phyloP scores from a whole-genome alignment of 2,797 vertebrate species.

The Neosilurus hyrtlii region DNA sequence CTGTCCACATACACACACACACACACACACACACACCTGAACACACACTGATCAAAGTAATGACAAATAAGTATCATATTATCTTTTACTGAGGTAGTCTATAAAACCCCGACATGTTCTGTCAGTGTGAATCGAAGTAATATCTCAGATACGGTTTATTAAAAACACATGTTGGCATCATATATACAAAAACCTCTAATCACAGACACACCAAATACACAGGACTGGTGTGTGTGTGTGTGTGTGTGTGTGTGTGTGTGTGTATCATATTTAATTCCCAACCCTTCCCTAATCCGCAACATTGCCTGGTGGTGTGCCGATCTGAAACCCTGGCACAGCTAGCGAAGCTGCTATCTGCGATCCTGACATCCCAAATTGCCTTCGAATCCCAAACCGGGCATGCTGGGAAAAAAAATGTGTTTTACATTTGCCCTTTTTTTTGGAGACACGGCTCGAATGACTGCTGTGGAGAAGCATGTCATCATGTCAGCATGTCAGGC shows the following conservation, averaged over 20 bases:
- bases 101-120: conserved; percentile 11
- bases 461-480: conserved; percentile 58
- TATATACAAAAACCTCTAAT: conserved; percentile 3
- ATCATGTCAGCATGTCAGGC: conserved; percentile 11
- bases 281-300: conserved; percentile 56
- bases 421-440: conserved; percentile 72
- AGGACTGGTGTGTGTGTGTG: background rate
- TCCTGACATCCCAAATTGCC: conserved; percentile 69
- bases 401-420: conserved; percentile 66
- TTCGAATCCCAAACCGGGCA: conserved; percentile 67
- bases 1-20: conserved; percentile 13
- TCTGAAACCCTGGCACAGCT: conserved; percentile 56
- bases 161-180: conserved; percentile 36
- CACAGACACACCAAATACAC: conserved; percentile 10
- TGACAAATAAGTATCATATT: conserved; percentile 25
- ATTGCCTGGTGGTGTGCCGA: conserved; percentile 56
- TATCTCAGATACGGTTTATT: conserved; percentile 42
- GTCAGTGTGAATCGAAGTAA: conserved; percentile 30
- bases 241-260: background rate
- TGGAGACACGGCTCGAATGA: conserved; percentile 63
- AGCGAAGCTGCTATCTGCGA: conserved; percentile 61
- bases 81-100: conserved; percentile 22
- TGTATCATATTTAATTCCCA: conserved; percentile 48
- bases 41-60: conserved; percentile 34
- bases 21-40: conserved; percentile 39